Base-by-base conservation (phyloP, 53 echinoderm and acorn worm species). In the Stichopus horrens region DNA sequence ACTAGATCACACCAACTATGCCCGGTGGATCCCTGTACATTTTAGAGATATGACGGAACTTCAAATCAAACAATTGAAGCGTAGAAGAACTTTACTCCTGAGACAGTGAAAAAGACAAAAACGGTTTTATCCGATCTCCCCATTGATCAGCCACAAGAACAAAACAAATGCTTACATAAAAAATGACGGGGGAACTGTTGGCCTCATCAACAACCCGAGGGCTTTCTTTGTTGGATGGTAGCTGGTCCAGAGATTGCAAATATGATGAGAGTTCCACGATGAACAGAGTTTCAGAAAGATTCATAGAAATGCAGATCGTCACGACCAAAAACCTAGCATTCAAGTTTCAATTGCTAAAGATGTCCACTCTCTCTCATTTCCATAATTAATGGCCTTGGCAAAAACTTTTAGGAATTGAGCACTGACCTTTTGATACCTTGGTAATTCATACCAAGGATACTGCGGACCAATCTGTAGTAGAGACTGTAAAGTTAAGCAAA, bases 1-100 rank as follows among this genome's bases (percentile, higher is more conserved):
- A 9, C 79, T 88, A 11, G 91, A 91, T 54, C 67, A 90, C 66
- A 90, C 77, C 14, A 54, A 90, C 79, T 87, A 88, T 88, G 91
- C 88, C 5, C 73, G 82, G 57, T 81, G 88, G 88, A 67, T 91
- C 80, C 88, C 91, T 20, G 75, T 88, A 13, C 91, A 91, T 80
- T 5, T 91, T 13, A 60, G 1, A 60, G 87, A 90, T 75, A 90
- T 90, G 87, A 52, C n/a, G 13, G 88, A 77, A n/a, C 66, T 87
- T 9, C 77, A 19, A 20, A n/a, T 37, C 9, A 75, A 75, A 75
- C 76, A 75, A 9, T n/a, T 75, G 76, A 75, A 75, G 76, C 18
- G 8, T 9, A 75, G 11, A 75, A 75, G 76, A 19, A 76, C 14
- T 76, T 11, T 19, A 76, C 52, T 51, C 14, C 23, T 76, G 76